Evolutionary conservation across 2,797 vertebrate species (phyloP), one percentile per base, ranked within the genome.

Genomic region (Corythornis leucogaster): DNA sequence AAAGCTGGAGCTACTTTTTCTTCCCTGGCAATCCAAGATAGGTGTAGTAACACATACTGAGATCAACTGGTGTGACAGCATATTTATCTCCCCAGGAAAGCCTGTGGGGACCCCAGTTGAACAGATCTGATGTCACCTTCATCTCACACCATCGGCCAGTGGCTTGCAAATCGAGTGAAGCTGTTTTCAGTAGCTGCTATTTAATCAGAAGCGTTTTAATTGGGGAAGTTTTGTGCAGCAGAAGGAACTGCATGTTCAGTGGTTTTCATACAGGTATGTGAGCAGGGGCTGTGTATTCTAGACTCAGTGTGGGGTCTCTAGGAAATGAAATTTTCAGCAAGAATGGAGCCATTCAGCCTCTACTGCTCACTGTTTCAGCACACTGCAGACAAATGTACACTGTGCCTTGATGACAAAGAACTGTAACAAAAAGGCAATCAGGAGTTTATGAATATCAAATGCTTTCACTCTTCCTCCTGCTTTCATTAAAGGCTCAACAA

Each of bases 141-240:
- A 69, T 78, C 85, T 79, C 54, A 51, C 71, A 89, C 93, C 84
- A 91, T 54, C 46, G 74, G 84, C 90, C 64, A 88, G 77, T 16
- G 62, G 24, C 80, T 63, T 26, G 53, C 61, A 43, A 75, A 80
- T 67, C 62, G 38, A 64, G 40, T 25, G 57, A 74, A 85, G 78
- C 77, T 50, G 31, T 69, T 90, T 94, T 91, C 81, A 90, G 83
- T 87, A 95, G 42, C 85, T 92, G 73, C 67, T 53, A 61, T 91
- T 92, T 80, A 96, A 93, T 90, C 40, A 54, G 96, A 79, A 6
- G 48, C 86, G 85, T 79, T 96, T 98, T 97, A 93, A 97, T 95
- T 93, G 89, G 85, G 83, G 83, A 95, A 92, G 94, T 70, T 95
- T 81, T 73, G 85, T 87, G 57, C 53, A 86, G 95, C 95, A 97